A percentile compares a stretch with the other conserved stretches of the same genome.
phyloP scores from a whole-genome alignment of 1,140 invertebrate species.

The Triops cancriformis region DNA sequence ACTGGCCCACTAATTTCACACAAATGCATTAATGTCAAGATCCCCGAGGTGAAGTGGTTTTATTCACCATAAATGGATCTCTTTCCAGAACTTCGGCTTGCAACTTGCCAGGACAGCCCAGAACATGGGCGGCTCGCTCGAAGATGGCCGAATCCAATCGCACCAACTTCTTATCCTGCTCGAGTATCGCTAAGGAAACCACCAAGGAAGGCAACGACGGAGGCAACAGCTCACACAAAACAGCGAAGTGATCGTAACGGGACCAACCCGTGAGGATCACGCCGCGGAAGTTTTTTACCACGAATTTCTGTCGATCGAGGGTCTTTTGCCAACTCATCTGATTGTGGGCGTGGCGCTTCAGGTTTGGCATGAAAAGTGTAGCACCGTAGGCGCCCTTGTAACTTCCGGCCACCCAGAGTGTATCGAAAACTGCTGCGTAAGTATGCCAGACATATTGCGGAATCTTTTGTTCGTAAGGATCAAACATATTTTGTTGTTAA shows the following conservation, averaged over 20 bases:
- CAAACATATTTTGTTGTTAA: too few species aligned
- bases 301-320: conserved; percentile 42
- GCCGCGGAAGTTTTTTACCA: conserved; percentile 47
- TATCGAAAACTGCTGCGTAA: conserved; percentile 69
- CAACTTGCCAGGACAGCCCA: not conserved
- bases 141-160: not conserved
- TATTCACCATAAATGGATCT: conserved; percentile 2
- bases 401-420: conserved; percentile 80
- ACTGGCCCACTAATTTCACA: not conserved
- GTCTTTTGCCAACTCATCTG: conserved; percentile 52
- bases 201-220: conserved; percentile 65
- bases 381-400: conserved; percentile 83
- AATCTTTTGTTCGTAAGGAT: too few species aligned
- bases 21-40: not conserved
- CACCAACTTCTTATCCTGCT: not conserved
- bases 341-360: conserved; percentile 58
- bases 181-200: conserved; percentile 33
- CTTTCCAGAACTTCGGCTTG: not conserved
- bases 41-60: not conserved
- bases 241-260: conserved; percentile 83
- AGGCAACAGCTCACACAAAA: conserved; percentile 82
- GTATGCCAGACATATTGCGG: conserved; percentile 60
- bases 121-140: not conserved
- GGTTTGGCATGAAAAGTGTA: conserved; percentile 54
- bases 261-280: conserved; percentile 60